A percentile compares a stretch with the other conserved stretches of the same genome.
phyloP scores from a whole-genome alignment of 2,113 vertebrate species.

The Cairina moschata region DNA sequence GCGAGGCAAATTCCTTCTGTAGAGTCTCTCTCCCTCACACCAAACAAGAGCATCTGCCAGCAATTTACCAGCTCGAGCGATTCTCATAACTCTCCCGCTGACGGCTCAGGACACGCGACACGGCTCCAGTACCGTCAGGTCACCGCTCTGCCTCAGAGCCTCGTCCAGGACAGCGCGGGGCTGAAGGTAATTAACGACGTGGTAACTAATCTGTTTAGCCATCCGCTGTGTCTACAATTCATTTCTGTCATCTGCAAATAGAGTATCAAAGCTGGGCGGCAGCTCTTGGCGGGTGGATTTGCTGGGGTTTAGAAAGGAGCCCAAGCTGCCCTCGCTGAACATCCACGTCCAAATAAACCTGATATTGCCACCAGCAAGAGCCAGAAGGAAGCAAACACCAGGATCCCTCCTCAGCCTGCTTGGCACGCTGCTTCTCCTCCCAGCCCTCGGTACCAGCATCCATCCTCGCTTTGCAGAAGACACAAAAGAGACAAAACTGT shows the following conservation, averaged over 20 bases:
- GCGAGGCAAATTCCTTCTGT: not conserved
- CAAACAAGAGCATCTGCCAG: not conserved
- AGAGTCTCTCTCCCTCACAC: not conserved
- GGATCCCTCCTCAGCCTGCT: not conserved
- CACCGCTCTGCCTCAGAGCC: not conserved
- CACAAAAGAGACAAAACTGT: not conserved
- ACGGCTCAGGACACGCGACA: slow-evolving; percentile 28
- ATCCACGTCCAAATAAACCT: not conserved
- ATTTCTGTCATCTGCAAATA: not conserved
- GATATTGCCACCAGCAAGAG: not conserved
- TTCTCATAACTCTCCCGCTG: slow-evolving; percentile 54
- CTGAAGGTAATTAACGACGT: slow-evolving; percentile 49
- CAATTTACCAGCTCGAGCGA: slow-evolving; percentile 39
- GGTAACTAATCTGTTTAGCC: slow-evolving; percentile 47
- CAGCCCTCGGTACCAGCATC: not conserved
- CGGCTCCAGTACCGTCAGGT: not conserved
- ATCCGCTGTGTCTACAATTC: not conserved
- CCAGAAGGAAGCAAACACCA: rapidly evolving
- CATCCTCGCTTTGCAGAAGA: not conserved
- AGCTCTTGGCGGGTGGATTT: not conserved
- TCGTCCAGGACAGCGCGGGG: not conserved
- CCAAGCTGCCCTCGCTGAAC: not conserved
- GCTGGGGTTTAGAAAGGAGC: not conserved
- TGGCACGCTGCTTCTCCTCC: not conserved
- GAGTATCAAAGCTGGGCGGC: not conserved